Percentiles rank a stretch among this genome's conserved stretches.
Evolutionary conservation across 2,113 vertebrate genomes (phyloP).

Genomic region (Theristicus caerulescens): DNA sequence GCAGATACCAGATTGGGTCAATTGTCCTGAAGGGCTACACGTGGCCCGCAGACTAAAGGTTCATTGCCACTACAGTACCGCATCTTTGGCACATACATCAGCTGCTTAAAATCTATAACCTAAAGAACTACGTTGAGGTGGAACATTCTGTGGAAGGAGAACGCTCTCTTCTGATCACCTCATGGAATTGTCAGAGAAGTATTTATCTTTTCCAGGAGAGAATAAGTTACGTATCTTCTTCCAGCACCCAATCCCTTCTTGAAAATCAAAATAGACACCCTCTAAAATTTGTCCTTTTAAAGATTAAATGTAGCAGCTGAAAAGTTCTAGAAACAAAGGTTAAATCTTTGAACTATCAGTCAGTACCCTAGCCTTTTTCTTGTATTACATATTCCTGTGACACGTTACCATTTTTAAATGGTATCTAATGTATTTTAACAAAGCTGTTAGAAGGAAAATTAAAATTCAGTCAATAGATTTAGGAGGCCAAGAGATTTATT

Average conservation of each 20-base stretch:
- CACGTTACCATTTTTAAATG: background rate
- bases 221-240: background rate
- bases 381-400: background rate
- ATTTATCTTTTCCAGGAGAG: background rate
- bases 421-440: background rate
- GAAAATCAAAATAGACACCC: background rate
- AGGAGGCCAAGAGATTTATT: background rate
- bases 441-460: background rate
- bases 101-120: background rate
- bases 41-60: rapidly evolving
- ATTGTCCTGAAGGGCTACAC: rapidly evolving
- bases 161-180: background rate
- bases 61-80: background rate
- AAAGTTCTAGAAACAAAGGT: background rate
- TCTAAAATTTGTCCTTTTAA: background rate
- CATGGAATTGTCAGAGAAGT: background rate
- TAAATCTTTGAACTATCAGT: background rate
- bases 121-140: background rate
- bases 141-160: background rate
- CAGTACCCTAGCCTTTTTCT: background rate
- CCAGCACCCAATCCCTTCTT: background rate
- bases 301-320: background rate
- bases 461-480: background rate
- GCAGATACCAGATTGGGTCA: background rate
- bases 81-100: background rate